Evolutionary conservation across 2,888 invertebrate species (phyloP).

Genomic region (Spialia ferax): DNA sequence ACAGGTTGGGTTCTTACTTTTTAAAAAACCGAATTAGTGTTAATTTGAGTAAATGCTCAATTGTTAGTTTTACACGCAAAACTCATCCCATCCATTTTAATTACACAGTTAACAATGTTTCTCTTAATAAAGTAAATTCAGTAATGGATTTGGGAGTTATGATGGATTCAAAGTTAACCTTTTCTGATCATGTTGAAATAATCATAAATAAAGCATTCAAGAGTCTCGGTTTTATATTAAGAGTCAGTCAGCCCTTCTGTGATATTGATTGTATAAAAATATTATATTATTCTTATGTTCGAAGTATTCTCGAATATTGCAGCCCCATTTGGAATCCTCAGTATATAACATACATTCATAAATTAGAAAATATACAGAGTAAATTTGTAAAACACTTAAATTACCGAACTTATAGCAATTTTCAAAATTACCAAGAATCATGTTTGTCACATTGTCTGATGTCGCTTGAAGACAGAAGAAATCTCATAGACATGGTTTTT

Average conservation of each 20-base stretch:
- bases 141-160: background rate
- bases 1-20: background rate
- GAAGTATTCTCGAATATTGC: slow-evolving; percentile 24
- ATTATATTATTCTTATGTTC: slow-evolving; percentile 16
- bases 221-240: slow-evolving; percentile 24
- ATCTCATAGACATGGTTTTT: background rate
- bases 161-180: background rate
- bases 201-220: slow-evolving; percentile 20
- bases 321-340: slow-evolving; percentile 19
- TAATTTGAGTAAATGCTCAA: background rate
- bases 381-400: background rate
- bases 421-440: background rate
- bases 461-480: background rate
- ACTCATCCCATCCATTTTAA: background rate
- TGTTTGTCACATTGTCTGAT: background rate
- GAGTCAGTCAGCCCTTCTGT: slow-evolving; percentile 19
- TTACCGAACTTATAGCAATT: background rate
- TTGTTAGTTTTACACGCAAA: background rate
- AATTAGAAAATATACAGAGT: slow-evolving; percentile 7
- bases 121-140: background rate
- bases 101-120: background rate
- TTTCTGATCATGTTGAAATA: slow-evolving; percentile 8
- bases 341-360: slow-evolving; percentile 10
- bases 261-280: slow-evolving; percentile 22
- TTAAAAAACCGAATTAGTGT: background rate